Percentiles rank a stretch among this genome's conserved stretches.
phyloP scores from a whole-genome alignment of 2,888 invertebrate species.

The Leptopterna dolabrata region DNA sequence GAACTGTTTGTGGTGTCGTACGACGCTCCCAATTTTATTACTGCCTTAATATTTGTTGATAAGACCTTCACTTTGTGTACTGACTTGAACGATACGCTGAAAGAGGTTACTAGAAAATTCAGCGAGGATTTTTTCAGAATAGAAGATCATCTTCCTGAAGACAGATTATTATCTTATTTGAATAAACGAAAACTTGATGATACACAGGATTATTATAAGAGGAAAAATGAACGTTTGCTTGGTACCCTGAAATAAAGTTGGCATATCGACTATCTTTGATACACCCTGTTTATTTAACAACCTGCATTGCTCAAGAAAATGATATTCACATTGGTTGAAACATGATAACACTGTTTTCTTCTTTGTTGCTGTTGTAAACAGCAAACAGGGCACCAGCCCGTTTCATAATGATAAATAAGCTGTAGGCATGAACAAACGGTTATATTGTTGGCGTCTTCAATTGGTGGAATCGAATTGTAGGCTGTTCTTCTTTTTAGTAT shows the following conservation, averaged over 20 bases:
- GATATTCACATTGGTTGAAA: too few relatives aligned
- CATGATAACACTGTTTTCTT: too few relatives aligned
- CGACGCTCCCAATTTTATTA: slow-evolving; percentile 8
- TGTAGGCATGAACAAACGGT: too few relatives aligned
- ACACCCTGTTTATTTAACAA: too few relatives aligned
- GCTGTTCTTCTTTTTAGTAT: too few relatives aligned
- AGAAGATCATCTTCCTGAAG: neutral
- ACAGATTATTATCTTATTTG: slow-evolving; percentile 1
- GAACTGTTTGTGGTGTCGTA: slow-evolving; percentile 19
- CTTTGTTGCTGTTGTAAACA: too few relatives aligned
- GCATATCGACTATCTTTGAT: neutral
- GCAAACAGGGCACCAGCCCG: too few relatives aligned
- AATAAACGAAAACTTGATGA: slow-evolving; percentile 37
- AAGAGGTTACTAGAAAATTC: neutral
- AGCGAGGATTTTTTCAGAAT: neutral
- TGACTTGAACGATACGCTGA: neutral
- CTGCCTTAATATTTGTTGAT: neutral
- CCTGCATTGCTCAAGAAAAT: too few relatives aligned
- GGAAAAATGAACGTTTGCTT: slow-evolving; percentile 28
- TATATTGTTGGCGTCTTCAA: too few relatives aligned
- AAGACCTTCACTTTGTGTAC: neutral
- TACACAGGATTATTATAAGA: slow-evolving; percentile 35
- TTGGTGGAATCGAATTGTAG: too few relatives aligned
- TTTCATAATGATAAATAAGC: too few relatives aligned
- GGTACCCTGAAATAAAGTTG: slow-evolving; percentile 1